Conservation (phyloP, 2,113 vertebrate species). For the Burhinus oedicnemus region DNA sequence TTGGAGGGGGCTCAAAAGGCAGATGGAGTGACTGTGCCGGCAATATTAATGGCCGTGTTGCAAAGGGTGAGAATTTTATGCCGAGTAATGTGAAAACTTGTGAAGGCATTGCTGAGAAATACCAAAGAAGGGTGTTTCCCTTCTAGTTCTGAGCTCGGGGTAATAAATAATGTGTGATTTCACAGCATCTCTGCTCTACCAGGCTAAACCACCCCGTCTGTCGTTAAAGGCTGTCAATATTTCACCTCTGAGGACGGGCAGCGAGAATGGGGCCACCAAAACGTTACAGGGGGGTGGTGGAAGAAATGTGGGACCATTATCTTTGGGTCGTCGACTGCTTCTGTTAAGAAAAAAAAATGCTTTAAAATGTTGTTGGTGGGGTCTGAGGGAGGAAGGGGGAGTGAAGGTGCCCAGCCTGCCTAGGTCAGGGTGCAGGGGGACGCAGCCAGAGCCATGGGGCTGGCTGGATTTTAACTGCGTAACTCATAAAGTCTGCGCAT, state of each 20-base stretch:
- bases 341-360: neutral
- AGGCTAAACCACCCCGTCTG: neutral
- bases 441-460: neutral
- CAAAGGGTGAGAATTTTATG: conserved; percentile 18
- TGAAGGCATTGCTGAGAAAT: neutral
- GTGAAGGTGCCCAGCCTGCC: neutral
- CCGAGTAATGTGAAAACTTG: neutral
- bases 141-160: neutral
- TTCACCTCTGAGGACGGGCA: neutral
- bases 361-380: neutral
- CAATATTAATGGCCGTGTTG: neutral
- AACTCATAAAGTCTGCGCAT: neutral
- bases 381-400: neutral
- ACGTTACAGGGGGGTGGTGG: neutral
- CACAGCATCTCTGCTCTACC: neutral
- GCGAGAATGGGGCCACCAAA: neutral
- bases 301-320: rapidly evolving
- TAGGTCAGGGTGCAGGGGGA: rapidly evolving
- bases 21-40: conserved; percentile 17
- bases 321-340: neutral
- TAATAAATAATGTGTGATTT: neutral
- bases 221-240: neutral
- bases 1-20: conserved; percentile 13
- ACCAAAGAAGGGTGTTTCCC: neutral
- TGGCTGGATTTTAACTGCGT: neutral